Evolutionary conservation across 2,888 invertebrate species (phyloP), one percentile per base, ranked within the genome.

Genomic region (Andrena bucephala): DNA sequence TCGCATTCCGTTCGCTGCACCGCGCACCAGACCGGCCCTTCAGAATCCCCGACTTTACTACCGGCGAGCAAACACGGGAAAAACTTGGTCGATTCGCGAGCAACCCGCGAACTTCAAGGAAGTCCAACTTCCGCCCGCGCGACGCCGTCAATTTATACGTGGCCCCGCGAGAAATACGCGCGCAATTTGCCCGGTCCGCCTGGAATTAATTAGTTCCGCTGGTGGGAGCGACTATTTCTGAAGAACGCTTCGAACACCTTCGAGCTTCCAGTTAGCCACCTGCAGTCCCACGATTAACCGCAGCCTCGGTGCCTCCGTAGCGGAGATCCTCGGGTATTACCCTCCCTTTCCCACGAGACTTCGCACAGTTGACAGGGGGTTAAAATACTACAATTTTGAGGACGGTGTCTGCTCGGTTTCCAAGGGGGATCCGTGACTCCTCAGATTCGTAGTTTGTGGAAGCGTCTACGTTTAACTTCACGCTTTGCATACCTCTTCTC

Each of bases 121-220:
- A 73, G 74, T 83, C 66, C 76, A 76, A 74, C 54, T 63, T 73
- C 24, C 36, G 33, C 31, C 8, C 57, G 24, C 57, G 27, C 27
- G 13, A 52, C 67, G 62, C 59, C 60, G 31, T 57, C 79, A 76
- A 79, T 82, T 86, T 84, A 86, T 81, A 68, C 72, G 73, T 36
- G 78, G 65, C 57, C 75, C 74, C 48, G 66, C 66, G 62, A 67
- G 52, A 73, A 65, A 31, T 74, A 79, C 81, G 69, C 72, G 68
- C 24, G 59, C 60, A 67, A 70, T 82, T 84, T 82, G 76, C 79
- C 33, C 77, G 71, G 54, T 65, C 70, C 70, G 50, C 70, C 75
- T 75, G 71, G 69, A 85, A 87, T 85, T 87, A 87, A 87, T 87
- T 81, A 78, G 59, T 36, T 63, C 65, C 70, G 52, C 36, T 16